Evolutionary conservation across 2,797 vertebrate species (phyloP), one percentile per base, ranked within the genome.

Genomic region (Micropoecilia bifurca): DNA sequence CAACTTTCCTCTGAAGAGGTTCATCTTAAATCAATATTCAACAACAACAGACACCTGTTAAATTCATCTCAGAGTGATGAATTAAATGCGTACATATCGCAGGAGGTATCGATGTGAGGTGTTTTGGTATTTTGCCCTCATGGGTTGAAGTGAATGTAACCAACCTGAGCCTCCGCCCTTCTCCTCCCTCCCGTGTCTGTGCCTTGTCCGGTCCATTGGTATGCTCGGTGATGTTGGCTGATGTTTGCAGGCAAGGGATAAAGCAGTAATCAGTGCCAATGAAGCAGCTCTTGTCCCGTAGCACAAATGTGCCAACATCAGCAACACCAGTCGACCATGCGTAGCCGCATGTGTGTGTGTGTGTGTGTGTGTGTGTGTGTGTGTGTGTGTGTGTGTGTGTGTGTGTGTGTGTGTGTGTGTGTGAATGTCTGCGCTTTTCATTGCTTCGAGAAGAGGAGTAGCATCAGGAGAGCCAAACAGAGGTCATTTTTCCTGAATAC

Each of bases 261-360:
- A 93, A 94, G 85, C 78, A 50, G 85, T 92, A 92, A 95, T 94
- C 94, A 93, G 90, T 90, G 92, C 90, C 92, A 92, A 86, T 89
- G 90, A 94, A 93, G 91, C 91, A 87, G 85, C 89, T 93, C 90
- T 90, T 89, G 92, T 94, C 90, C 90, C 93, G 89, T 77, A 91
- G 89, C 88, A 78, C 91, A 93, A 94, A 95, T 94, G 91, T 93
- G 92, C 93, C 92, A 91, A 90, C 93, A 91, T 94, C 93, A 93
- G 93, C 94, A 95, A 88, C 87, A 89, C 79, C 87, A 86, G 68
- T 79, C 91, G 85, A 87, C 88, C 75, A 77, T 89, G 87, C 82
- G 80, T 81, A 84, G 87, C 71, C 18, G 72, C 50, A 63, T 80
- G 74, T 73, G 71, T 41, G 53, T 53, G 69, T 45, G 75, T 8